Percentiles rank a stretch among this genome's conserved stretches.
phyloP scores from a whole-genome alignment of 1,140 invertebrate species.

The Xylocopa sonorina region DNA sequence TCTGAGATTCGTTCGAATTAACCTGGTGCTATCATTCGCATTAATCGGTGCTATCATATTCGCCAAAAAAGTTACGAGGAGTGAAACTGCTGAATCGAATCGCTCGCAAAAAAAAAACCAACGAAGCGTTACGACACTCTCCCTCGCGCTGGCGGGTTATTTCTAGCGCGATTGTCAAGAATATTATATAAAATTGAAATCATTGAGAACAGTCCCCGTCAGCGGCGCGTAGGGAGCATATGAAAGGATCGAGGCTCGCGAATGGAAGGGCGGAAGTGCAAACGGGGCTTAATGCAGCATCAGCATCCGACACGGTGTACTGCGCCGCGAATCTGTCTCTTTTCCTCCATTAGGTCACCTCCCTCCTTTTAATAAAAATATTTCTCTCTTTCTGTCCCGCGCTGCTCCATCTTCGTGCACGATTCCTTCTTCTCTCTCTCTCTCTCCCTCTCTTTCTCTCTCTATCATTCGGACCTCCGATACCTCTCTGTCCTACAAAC shows the following conservation, averaged over 20 bases:
- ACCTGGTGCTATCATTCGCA: not conserved
- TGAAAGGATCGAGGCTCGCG: slow-evolving; percentile 31
- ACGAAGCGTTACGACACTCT: not conserved
- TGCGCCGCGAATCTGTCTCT: slow-evolving; percentile 44
- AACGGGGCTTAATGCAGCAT: slow-evolving; percentile 63
- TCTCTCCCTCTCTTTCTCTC: not conserved
- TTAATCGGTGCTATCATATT: no score
- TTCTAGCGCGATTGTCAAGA: not conserved
- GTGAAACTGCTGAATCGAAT: not conserved
- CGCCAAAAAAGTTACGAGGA: no score
- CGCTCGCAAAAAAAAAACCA: not conserved
- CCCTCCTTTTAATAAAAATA: slow-evolving; percentile 66
- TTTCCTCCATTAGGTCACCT: slow-evolving; percentile 34
- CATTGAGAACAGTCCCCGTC: slow-evolving; percentile 3
- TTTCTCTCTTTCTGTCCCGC: slow-evolving; percentile 43
- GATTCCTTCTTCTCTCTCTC: slow-evolving; percentile 4
- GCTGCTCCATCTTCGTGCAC: not conserved
- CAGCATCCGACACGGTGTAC: slow-evolving; percentile 48
- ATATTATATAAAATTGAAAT: slow-evolving; percentile 21
- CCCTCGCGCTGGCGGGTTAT: not conserved
- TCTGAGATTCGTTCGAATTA: no score
- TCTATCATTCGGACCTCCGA: no score
- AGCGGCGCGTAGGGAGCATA: not conserved
- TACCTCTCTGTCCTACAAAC: slow-evolving; percentile 13
- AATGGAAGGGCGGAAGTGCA: slow-evolving; percentile 59